phyloP scores from a whole-genome alignment of 2,113 vertebrate species.

The Chelonoidis abingdonii region DNA sequence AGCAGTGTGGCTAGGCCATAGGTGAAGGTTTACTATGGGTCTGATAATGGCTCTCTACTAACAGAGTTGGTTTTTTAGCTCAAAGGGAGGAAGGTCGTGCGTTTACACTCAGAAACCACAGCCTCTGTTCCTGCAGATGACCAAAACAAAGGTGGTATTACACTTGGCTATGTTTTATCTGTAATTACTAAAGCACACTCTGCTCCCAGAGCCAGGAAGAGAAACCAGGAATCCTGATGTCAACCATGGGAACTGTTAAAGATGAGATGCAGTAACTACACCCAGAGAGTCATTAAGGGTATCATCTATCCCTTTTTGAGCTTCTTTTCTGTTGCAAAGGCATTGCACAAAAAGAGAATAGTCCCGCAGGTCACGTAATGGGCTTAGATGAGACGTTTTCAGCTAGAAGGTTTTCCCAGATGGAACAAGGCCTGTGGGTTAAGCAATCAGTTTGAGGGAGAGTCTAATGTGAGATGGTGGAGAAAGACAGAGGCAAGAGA shows the following conservation, averaged over 20 bases:
- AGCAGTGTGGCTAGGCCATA: not conserved
- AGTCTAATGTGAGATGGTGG: not conserved
- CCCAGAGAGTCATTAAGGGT: not conserved
- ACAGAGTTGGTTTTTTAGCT: not conserved
- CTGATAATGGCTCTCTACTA: not conserved
- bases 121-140: not conserved
- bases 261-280: not conserved
- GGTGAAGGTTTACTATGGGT: not conserved
- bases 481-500: not conserved
- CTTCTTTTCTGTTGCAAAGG: not conserved
- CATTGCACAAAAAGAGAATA: too few species aligned
- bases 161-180: not conserved
- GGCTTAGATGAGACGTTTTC: too few species aligned
- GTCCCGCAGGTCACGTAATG: too few species aligned
- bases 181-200: not conserved
- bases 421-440: not conserved
- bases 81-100: not conserved
- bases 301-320: not conserved
- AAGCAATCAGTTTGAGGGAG: not conserved
- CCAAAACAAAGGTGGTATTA: not conserved
- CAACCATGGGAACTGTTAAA: not conserved
- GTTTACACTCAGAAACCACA: not conserved
- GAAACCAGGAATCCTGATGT: not conserved
- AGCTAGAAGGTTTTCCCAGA: not conserved
- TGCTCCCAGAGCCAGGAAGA: not conserved